These are phyloP conservation scores for Coelopa frigida DNA, from an alignment of 1,140 invertebrate species.

Conservation along the genomic window DNA sequence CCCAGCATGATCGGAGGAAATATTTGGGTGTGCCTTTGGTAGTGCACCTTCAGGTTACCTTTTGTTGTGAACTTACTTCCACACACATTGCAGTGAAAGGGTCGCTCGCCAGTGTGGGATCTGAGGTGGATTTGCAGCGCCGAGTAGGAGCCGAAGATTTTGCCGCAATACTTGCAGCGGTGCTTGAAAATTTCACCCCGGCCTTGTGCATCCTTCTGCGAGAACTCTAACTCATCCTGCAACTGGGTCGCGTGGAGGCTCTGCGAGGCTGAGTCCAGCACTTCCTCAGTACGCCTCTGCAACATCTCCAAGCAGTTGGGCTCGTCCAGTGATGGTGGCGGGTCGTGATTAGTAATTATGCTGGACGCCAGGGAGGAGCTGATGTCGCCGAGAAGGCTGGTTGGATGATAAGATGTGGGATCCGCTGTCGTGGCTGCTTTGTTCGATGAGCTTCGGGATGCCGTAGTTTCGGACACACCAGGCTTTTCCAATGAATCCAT, in stretches of 20 bases:
- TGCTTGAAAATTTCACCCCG: constrained; percentile 87
- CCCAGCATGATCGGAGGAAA: constrained; percentile 65
- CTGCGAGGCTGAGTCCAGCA: constrained; percentile 84
- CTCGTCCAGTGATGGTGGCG: constrained; percentile 55
- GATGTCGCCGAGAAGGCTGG: constrained; percentile 35
- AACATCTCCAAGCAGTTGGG: constrained; percentile 88
- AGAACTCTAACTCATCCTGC: constrained; percentile 76
- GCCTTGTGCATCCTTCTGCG: constrained; percentile 48
- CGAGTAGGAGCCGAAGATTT: constrained; percentile 95
- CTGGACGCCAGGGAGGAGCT: constrained; percentile 71
- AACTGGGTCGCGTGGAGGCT: constrained; percentile 78
- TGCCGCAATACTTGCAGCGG: constrained; percentile 94
- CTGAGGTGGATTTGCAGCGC: constrained; percentile 92
- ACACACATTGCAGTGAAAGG: constrained; percentile 97
- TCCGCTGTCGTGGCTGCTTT: too few relatives aligned
- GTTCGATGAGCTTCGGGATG: too few relatives aligned
- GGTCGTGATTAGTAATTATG: constrained; percentile 80
- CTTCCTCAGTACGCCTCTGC: constrained; percentile 82
- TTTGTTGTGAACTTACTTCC: constrained; percentile 96
- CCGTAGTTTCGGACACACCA: too few relatives aligned
- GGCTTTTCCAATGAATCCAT: background rate
- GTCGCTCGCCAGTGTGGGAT: constrained; percentile 93
- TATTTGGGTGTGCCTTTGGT: constrained; percentile 88
- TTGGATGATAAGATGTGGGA: too few relatives aligned
- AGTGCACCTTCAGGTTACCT: constrained; percentile 94